Conservation (phyloP, 1,140 invertebrate species). For the Drosophila kepulauana region DNA sequence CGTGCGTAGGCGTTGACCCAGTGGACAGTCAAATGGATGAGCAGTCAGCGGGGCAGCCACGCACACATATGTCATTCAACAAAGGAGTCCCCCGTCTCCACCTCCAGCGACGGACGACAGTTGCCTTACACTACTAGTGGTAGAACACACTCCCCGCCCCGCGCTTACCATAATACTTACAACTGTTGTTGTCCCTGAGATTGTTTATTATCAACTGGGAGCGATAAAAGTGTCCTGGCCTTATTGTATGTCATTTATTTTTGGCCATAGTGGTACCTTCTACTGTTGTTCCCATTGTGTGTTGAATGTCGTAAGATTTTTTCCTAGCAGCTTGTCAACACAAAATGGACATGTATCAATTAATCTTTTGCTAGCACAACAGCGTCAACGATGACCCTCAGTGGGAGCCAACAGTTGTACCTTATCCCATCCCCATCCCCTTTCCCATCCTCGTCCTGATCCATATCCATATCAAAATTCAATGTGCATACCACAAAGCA, state of each 20-base stretch:
- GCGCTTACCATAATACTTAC: conserved; percentile 2
- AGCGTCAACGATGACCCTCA: not conserved
- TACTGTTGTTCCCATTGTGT: conserved; percentile 62
- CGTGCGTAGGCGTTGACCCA: conserved; percentile 34
- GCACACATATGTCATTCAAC: conserved; percentile 75
- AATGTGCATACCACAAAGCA: conserved; percentile 70
- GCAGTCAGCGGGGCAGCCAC: conserved; percentile 71
- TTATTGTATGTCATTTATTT: conserved; percentile 81
- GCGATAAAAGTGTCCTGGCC: conserved; percentile 80
- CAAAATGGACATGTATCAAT: conserved; percentile 82
- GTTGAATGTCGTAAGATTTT: conserved; percentile 57
- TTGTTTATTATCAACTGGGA: conserved; percentile 80
- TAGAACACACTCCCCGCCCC: not conserved
- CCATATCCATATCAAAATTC: conserved; percentile 76
- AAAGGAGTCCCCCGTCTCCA: conserved; percentile 41
- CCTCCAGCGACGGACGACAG: not conserved
- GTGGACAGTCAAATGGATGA: conserved; percentile 72
- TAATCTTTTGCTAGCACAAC: conserved; percentile 59
- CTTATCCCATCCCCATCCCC: conserved; percentile 39
- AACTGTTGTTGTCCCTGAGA: conserved; percentile 51
- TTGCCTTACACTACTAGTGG: not conserved
- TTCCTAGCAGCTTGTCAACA: conserved; percentile 77
- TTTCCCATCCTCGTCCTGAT: conserved; percentile 4
- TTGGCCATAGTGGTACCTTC: conserved; percentile 69
- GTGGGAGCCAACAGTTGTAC: conserved; percentile 42